phyloP scores from a whole-genome alignment of 1,140 invertebrate genomes.

The Rhizoglyphus robini region DNA sequence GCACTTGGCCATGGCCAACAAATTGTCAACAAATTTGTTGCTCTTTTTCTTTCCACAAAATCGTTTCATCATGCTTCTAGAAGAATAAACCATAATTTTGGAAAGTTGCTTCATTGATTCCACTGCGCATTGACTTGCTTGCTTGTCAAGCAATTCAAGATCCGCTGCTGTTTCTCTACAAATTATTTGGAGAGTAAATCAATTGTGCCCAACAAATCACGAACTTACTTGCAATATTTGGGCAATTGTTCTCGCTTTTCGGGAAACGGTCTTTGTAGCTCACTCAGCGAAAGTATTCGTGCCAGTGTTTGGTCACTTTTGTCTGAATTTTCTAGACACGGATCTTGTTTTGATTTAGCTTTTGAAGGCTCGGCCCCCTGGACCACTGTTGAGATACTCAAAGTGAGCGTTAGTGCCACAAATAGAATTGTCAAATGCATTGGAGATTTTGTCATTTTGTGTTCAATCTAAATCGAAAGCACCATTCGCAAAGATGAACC shows the following conservation, averaged over 20 bases:
- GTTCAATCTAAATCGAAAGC: too few relatives aligned
- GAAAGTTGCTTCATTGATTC: not conserved
- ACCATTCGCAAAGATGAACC: too few relatives aligned
- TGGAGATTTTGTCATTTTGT: too few relatives aligned
- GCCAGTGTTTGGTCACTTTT: too few relatives aligned
- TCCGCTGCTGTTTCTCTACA: too few relatives aligned
- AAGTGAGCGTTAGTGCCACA: too few relatives aligned
- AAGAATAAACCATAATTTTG: not conserved
- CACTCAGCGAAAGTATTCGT: not conserved
- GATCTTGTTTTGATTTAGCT: too few relatives aligned
- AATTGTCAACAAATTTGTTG: not conserved
- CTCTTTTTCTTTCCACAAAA: not conserved
- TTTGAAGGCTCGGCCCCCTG: too few relatives aligned
- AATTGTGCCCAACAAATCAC: not conserved
- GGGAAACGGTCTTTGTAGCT: not conserved
- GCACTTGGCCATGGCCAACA: conserved; percentile 4
- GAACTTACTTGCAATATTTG: not conserved
- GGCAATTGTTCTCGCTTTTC: not conserved
- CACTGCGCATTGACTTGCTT: not conserved
- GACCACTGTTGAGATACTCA: too few relatives aligned
- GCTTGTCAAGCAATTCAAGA: not conserved
- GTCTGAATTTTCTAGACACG: too few relatives aligned
- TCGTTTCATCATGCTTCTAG: not conserved
- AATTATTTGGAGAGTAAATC: not conserved
- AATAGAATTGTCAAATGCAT: too few relatives aligned